Conservation (phyloP, 2,113 vertebrate genomes). For the Passer domesticus region DNA sequence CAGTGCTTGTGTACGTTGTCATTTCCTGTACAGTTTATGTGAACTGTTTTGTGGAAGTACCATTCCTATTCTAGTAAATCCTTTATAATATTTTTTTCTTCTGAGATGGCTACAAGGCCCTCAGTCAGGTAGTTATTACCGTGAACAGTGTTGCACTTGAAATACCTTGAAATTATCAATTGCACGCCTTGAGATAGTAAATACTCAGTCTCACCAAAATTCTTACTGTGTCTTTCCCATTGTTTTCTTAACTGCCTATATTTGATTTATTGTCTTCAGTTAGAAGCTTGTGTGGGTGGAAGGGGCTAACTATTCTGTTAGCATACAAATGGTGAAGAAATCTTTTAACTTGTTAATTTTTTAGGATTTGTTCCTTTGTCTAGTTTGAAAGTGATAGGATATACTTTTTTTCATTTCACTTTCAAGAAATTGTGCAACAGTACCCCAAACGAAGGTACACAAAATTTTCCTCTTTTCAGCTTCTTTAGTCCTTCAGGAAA, state of each 20-base stretch:
- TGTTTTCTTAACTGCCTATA: background rate
- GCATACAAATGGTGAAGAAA: background rate
- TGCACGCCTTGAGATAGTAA: background rate
- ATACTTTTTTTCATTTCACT: background rate
- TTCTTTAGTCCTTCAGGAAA: conserved; percentile 6
- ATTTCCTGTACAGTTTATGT: background rate
- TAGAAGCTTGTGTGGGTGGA: background rate
- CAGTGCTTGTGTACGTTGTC: background rate
- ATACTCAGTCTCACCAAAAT: background rate
- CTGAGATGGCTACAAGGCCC: background rate
- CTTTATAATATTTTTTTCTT: background rate
- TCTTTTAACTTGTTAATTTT: background rate
- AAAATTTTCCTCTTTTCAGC: background rate
- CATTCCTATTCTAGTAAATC: background rate
- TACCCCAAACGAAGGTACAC: background rate
- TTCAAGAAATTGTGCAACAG: background rate
- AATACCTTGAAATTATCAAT: background rate
- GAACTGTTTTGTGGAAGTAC: background rate
- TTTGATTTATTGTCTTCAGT: background rate
- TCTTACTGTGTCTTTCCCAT: background rate
- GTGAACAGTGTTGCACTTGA: background rate
- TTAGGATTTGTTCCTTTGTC: background rate
- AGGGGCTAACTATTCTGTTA: background rate
- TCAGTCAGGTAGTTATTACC: background rate
- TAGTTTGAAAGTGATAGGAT: background rate